Evolutionary conservation across 2,888 invertebrate species (phyloP).

Genomic region (Nemoura dubitans): DNA sequence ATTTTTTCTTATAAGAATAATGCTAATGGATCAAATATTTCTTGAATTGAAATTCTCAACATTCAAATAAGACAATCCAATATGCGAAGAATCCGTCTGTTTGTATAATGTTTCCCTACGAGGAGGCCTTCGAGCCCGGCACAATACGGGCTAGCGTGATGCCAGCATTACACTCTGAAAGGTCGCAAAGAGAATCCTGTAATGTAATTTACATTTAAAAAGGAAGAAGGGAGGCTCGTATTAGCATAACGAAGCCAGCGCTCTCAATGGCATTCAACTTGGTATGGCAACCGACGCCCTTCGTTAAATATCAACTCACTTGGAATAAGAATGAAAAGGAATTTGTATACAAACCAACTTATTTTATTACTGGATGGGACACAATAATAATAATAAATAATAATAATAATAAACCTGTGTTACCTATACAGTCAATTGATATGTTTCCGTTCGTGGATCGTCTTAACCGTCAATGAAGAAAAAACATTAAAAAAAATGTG

Average conservation of each 20-base stretch:
- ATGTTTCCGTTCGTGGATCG: too few species aligned
- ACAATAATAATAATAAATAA: too few species aligned
- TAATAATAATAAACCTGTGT: too few species aligned
- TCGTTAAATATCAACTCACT: constrained; percentile 25
- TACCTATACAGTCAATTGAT: too few species aligned
- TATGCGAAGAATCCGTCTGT: not conserved
- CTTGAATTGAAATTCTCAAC: constrained; percentile 4
- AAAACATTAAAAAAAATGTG: too few species aligned
- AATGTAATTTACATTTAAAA: constrained; percentile 46
- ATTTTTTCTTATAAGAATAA: not conserved
- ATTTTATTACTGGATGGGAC: too few species aligned
- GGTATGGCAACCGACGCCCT: not conserved
- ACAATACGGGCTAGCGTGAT: not conserved
- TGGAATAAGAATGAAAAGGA: constrained; percentile 22
- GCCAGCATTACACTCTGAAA: not conserved
- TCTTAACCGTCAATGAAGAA: too few species aligned
- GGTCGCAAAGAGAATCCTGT: constrained; percentile 26
- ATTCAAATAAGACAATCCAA: constrained; percentile 27
- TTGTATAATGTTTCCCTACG: not conserved
- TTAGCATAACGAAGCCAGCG: constrained; percentile 45
- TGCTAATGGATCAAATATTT: constrained; percentile 15
- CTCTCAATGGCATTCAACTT: not conserved
- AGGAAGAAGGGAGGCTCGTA: constrained; percentile 39
- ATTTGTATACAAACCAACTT: not conserved
- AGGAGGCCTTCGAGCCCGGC: not conserved